These are phyloP conservation scores for Conomelus anceps DNA, from an alignment of 2,888 invertebrate genomes.

Conservation along the genomic window DNA sequence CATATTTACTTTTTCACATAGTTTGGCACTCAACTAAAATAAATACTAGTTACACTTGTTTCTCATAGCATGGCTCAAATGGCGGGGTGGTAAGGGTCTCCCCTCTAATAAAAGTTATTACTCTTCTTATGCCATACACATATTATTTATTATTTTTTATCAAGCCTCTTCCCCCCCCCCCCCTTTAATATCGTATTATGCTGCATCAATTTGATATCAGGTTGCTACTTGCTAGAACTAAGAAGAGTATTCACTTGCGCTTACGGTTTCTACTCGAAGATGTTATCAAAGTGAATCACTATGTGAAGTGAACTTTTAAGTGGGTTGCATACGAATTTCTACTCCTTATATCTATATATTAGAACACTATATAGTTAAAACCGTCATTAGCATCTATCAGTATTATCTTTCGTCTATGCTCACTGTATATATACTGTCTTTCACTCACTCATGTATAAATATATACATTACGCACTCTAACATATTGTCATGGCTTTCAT, in stretches of 20 bases:
- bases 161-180: too few relatives aligned
- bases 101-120: too few relatives aligned
- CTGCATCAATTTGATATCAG: too few relatives aligned
- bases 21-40: too few relatives aligned
- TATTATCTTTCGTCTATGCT: background rate
- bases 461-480: background rate
- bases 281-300: background rate
- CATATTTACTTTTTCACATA: too few relatives aligned
- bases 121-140: too few relatives aligned
- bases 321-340: background rate
- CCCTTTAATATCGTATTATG: too few relatives aligned
- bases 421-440: background rate
- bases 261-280: background rate
- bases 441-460: background rate
- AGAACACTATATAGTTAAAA: background rate
- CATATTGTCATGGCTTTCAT: background rate
- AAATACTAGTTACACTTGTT: too few relatives aligned
- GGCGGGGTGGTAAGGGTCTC: too few relatives aligned
- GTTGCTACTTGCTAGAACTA: background rate
- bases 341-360: background rate
- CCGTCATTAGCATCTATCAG: background rate
- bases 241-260: background rate
- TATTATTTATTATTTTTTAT: too few relatives aligned
- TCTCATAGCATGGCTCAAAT: too few relatives aligned
- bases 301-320: background rate